phyloP scores from a whole-genome alignment of 2,888 invertebrate species.

The Apotomis capreana region DNA sequence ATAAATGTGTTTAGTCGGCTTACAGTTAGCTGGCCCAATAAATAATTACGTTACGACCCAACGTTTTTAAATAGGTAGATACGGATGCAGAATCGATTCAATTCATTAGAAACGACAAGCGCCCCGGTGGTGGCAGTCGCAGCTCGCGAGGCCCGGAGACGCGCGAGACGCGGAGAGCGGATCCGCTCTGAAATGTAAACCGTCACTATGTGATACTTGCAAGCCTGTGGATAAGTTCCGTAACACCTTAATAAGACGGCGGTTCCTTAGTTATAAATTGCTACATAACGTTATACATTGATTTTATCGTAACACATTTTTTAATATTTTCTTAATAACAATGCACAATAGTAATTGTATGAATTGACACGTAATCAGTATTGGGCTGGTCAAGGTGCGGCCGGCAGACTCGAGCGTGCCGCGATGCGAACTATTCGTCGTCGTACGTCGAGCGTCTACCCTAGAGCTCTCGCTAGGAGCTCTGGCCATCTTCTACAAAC shows the following conservation, averaged over 20 bases:
- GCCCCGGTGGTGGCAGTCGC: not conserved
- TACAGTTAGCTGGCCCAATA: not conserved
- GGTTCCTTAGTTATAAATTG: slow-evolving; percentile 71
- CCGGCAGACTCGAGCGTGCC: slow-evolving; percentile 39
- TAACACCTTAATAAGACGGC: slow-evolving; percentile 57
- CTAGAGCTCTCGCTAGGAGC: slow-evolving; percentile 49
- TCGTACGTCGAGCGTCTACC: slow-evolving; percentile 40
- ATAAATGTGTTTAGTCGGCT: not conserved
- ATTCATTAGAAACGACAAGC: not conserved
- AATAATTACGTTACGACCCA: not conserved
- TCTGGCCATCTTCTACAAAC: slow-evolving; percentile 51
- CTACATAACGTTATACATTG: slow-evolving; percentile 78
- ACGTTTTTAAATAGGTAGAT: not conserved
- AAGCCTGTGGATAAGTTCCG: slow-evolving; percentile 11
- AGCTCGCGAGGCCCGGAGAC: too few species aligned
- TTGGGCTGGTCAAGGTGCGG: slow-evolving; percentile 48
- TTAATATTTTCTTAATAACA: slow-evolving; percentile 74
- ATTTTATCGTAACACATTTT: slow-evolving; percentile 75
- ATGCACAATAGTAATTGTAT: slow-evolving; percentile 79
- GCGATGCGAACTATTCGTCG: slow-evolving; percentile 32
- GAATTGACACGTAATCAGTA: slow-evolving; percentile 80
- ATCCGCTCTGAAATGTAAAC: not conserved
- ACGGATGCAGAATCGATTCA: not conserved
- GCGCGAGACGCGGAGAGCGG: not conserved
- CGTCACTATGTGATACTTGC: slow-evolving; percentile 6